phyloP scores from a whole-genome alignment of 2,888 invertebrate genomes.

The Penaeus monodon region DNA sequence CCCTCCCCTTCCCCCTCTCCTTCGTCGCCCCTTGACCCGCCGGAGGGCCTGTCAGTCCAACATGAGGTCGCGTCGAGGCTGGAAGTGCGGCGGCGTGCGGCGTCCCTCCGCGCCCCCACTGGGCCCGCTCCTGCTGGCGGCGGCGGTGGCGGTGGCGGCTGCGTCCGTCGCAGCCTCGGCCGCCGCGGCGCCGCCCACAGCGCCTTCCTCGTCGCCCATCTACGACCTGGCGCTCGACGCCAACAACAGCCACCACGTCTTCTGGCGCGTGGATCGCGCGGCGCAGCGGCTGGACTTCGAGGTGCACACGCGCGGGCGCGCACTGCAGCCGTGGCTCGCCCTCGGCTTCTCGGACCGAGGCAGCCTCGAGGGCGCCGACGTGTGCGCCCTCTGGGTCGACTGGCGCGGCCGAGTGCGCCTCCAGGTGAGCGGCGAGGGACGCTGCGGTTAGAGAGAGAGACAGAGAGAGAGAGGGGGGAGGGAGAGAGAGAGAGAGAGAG shows the following conservation, averaged over 20 bases:
- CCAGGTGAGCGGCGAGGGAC: slow-evolving; percentile 71
- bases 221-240: slow-evolving; percentile 51
- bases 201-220: slow-evolving; percentile 24
- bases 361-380: slow-evolving; percentile 80
- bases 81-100: background rate
- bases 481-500: fast-evolving
- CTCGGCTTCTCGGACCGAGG: slow-evolving; percentile 90
- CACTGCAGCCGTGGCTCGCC: slow-evolving; percentile 79
- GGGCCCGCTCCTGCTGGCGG: background rate
- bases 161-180: slow-evolving; percentile 16
- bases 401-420: slow-evolving; percentile 76
- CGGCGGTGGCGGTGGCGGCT: slow-evolving; percentile 18
- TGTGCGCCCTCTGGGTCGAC: slow-evolving; percentile 84
- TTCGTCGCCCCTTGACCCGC: background rate
- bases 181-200: background rate
- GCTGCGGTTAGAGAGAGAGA: no score
- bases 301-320: slow-evolving; percentile 47
- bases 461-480: no score
- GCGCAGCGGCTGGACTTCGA: slow-evolving; percentile 46
- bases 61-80: slow-evolving; percentile 9
- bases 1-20: background rate
- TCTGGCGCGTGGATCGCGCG: slow-evolving; percentile 50
- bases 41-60: background rate
- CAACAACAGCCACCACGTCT: slow-evolving; percentile 60
- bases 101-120: background rate